Evolutionary conservation across 1,140 invertebrate species (phyloP), one percentile per base, ranked within the genome.

Genomic region (Trachymyrmex septentrionalis): DNA sequence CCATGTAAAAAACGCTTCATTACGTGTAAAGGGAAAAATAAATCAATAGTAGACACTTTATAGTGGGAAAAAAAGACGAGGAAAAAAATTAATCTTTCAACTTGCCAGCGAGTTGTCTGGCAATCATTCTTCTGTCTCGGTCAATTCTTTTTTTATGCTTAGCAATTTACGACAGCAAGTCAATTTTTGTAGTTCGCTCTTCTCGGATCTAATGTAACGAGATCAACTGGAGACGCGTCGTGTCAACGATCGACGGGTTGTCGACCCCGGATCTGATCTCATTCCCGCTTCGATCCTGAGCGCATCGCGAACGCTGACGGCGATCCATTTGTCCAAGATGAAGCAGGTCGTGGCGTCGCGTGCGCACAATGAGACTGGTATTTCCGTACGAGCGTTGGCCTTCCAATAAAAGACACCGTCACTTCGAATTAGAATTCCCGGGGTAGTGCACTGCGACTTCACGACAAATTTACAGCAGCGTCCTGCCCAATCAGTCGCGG

Each of bases 341-440:
- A 34, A 82, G 38, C 53, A n/a, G 77, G 59, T 67, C 87, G 21
- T 38, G 48, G 71, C 61, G 61, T 75, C 44, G 80, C 34, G 48
- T 76, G 61, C n/a, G 44, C 69, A 87, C 86, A 80, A 89, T 75
- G 80, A 27, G 75, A 14, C 19, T 27, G 76, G 76, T 86, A 88
- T 88, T 89, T 89, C 55, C 80, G 87, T 63, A 55, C 72, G 55
- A 59, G 27, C 50, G 53, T 44, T 55, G 81, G 38, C 44, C 72
- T 80, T 80, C 67, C 84, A 86, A 72, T 86, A 86, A 72, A 53
- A 57, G 57, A 24, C 44, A 38, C 16, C 66, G 38, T 73, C 67
- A n/a, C 24, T 84, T 89, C 55, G 82, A 89, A 89, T 88, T 89
- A 88, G 81, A 76, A 88, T 88, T 86, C 59, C 73, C 63, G 34